Base-by-base conservation (phyloP, 2,888 invertebrate genomes). In the Leistus spinibarbis region DNA sequence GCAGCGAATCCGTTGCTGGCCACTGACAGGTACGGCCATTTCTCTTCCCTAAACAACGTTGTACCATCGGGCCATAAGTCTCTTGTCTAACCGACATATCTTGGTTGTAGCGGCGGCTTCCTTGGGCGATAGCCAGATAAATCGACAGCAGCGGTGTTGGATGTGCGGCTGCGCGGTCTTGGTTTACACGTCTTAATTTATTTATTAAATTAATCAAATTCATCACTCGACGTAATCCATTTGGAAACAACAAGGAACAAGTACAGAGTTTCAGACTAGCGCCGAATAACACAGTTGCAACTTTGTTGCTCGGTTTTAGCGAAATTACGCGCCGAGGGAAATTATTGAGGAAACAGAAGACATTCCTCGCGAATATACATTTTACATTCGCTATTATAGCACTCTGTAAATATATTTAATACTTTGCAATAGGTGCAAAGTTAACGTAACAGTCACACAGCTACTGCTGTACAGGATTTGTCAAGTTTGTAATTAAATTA, bases 181-280 rank as follows among this genome's bases (percentile, higher is more conserved):
- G 3, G 24, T 24, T 3, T 40, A 40, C 40, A 40, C 53, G 53
- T 56, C 63, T 23, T 70, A 63, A 70, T 70, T 70, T 70, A 70
- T 70, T 70, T 70, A 70, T 70, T 69, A 69, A 69, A 69, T 69
- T 69, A 70, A 70, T 70, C 70, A 70, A 70, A 70, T 70, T 70
- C 70, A 70, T 70, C 70, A 70, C 63, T 70, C 63, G 60, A 40
- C 64, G 60, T 70, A 70, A 70, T 63, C 63, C 70, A 69, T 69
- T 24, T 23, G 24, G 13, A 16, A 24, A 57, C 54, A 24, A 16
- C 53, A 19, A 20, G 4, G 27, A 57, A 62, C 54, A 23, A 69
- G 17, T 27, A 17, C 22, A 69, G 56, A 67, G 17, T 57, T 57
- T 57, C 17, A 7, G 16, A 19, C 57, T 57, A 57, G 57, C 19